These are phyloP conservation scores for Dromas ardeola DNA, from an alignment of 2,113 vertebrate species.

Conservation along the genomic window DNA sequence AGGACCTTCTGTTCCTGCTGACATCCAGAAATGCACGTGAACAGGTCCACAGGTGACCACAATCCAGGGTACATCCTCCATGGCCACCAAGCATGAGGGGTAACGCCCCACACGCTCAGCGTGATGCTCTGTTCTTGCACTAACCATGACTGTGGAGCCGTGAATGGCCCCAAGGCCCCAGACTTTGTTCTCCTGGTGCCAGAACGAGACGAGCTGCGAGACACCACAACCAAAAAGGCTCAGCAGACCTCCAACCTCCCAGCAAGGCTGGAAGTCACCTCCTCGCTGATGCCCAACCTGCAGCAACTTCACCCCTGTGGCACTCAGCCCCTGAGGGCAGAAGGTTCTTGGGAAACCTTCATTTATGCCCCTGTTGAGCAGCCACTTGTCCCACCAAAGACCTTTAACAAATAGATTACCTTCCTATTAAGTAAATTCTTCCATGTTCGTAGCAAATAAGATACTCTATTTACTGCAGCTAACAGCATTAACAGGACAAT, in stretches of 20 bases:
- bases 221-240: background rate
- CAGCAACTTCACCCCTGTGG: background rate
- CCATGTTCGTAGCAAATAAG: background rate
- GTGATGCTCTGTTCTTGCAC: background rate
- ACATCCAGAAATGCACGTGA: background rate
- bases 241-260: background rate
- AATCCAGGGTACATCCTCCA: background rate
- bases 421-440: background rate
- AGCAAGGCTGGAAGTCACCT: background rate
- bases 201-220: background rate
- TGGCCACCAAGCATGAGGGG: rapidly evolving
- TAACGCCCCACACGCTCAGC: background rate
- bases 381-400: background rate
- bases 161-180: background rate
- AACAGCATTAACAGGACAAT: background rate
- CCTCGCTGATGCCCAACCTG: background rate
- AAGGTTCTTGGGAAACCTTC: background rate
- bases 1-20: background rate
- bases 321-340: background rate
- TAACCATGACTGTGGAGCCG: rapidly evolving
- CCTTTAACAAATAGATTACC: background rate
- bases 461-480: background rate
- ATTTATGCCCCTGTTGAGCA: background rate
- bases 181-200: background rate
- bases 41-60: background rate